Conservation (phyloP, 30 jellyfish, hydroid and myxozoan genomes). For the Phacellophora camtschatica region DNA sequence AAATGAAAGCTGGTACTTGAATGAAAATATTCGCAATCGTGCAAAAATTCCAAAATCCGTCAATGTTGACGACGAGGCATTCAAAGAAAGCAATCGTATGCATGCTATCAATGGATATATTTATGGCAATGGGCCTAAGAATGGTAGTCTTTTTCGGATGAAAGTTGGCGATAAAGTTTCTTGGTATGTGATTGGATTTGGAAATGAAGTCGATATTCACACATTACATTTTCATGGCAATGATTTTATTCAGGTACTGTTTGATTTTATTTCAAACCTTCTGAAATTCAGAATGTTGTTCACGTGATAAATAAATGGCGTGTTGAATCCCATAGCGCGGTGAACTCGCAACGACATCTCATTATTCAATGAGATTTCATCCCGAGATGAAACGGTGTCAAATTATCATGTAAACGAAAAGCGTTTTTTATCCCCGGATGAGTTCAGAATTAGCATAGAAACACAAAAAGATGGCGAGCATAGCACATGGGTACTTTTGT, state of each 20-base stretch:
- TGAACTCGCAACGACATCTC: too few species aligned
- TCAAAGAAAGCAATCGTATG: slow-evolving; percentile 60
- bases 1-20: slow-evolving; percentile 67
- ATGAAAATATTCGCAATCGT: slow-evolving; percentile 19
- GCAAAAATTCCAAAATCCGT: neutral
- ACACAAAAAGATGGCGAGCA: too few species aligned
- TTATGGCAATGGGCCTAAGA: slow-evolving; percentile 55
- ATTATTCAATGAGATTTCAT: too few species aligned
- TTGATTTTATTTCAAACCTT: neutral
- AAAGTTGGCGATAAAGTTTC: slow-evolving; percentile 43
- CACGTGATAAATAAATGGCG: too few species aligned
- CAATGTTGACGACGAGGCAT: slow-evolving; percentile 28
- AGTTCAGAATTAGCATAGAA: too few species aligned
- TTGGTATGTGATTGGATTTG: slow-evolving; percentile 60
- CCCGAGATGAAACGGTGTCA: too few species aligned
- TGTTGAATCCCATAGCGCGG: too few species aligned
- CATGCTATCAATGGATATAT: slow-evolving; percentile 45
- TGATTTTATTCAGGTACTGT: slow-evolving; percentile 35
- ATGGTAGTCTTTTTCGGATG: slow-evolving; percentile 32
- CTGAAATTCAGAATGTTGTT: too few species aligned
- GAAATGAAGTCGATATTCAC: slow-evolving; percentile 70
- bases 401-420: too few species aligned
- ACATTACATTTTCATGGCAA: slow-evolving; percentile 64
- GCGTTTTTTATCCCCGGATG: too few species aligned
- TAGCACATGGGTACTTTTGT: too few species aligned